Conservation (phyloP, 2,888 invertebrate species). For the Lasius fuliginosus region DNA sequence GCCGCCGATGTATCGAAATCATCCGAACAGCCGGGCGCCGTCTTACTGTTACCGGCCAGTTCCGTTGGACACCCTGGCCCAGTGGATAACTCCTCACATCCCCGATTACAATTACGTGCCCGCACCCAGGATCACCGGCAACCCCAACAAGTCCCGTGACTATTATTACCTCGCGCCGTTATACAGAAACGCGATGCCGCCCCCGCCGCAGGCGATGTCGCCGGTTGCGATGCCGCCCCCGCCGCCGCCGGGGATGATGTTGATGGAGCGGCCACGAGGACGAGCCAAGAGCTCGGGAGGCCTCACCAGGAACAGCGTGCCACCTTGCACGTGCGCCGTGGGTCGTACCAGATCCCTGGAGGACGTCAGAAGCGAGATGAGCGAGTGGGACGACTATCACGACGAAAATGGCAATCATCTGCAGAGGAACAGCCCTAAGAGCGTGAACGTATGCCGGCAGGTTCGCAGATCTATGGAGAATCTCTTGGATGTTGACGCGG, state of each 20-base stretch:
- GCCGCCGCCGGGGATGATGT: conserved; percentile 81
- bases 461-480: conserved; percentile 92
- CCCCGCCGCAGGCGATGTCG: conserved; percentile 84
- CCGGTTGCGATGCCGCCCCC: conserved; percentile 78
- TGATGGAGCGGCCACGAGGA: conserved; percentile 80
- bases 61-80: conserved; percentile 87
- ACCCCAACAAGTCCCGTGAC: conserved; percentile 85
- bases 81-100: conserved; percentile 87
- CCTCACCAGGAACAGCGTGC: conserved; percentile 75
- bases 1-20: conserved; percentile 89
- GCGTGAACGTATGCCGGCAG: conserved; percentile 87
- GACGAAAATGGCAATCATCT: conserved; percentile 90
- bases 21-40: conserved; percentile 80
- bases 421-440: conserved; percentile 86
- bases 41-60: conserved; percentile 86
- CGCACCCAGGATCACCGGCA: conserved; percentile 85
- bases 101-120: conserved; percentile 87
- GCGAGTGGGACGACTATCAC: conserved; percentile 89
- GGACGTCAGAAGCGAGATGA: conserved; percentile 90
- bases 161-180: conserved; percentile 91
- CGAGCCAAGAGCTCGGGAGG: conserved; percentile 77
- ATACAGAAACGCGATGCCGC: conserved; percentile 90
- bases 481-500: conserved; percentile 86
- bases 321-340: conserved; percentile 88
- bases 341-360: conserved; percentile 91